These are phyloP conservation scores for Malthinus flaveolus DNA, from an alignment of 2,888 invertebrate species.

Conservation along the genomic window DNA sequence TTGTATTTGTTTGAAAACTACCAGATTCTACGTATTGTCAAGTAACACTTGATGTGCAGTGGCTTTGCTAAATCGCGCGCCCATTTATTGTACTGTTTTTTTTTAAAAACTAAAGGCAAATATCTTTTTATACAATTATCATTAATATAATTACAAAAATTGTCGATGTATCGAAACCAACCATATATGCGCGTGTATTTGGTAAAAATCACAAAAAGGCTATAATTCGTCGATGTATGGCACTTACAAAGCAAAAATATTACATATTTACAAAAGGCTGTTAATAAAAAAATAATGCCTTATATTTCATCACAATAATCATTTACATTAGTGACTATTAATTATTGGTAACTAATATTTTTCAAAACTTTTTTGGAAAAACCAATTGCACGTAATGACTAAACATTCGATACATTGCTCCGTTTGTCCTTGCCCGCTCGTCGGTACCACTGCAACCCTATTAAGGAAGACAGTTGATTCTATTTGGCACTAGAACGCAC, in stretches of 20 bases:
- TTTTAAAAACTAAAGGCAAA: slow-evolving; percentile 49
- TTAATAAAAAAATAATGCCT: slow-evolving; percentile 31
- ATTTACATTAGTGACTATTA: slow-evolving; percentile 39
- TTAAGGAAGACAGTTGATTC: slow-evolving; percentile 56
- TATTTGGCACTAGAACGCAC: slow-evolving; percentile 47
- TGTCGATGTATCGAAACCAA: slow-evolving; percentile 48
- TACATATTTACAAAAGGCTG: slow-evolving; percentile 32
- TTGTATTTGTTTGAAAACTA: slow-evolving; percentile 52
- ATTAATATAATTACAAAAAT: slow-evolving; percentile 29
- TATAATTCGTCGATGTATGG: slow-evolving; percentile 46
- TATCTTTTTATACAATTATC: slow-evolving; percentile 33
- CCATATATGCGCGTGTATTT: slow-evolving; percentile 25
- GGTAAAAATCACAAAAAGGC: slow-evolving; percentile 37
- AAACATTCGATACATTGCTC: slow-evolving; percentile 46
- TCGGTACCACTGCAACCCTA: slow-evolving; percentile 45
- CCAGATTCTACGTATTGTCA: slow-evolving; percentile 56
- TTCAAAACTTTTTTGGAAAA: slow-evolving; percentile 13
- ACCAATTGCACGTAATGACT: slow-evolving; percentile 47
- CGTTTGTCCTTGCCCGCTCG: slow-evolving; percentile 50
- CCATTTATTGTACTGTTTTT: slow-evolving; percentile 50
- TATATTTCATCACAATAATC: slow-evolving; percentile 42
- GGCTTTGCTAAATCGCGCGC: slow-evolving; percentile 42
- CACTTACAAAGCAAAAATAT: slow-evolving; percentile 44
- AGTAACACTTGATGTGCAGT: slow-evolving; percentile 52
- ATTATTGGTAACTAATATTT: slow-evolving; percentile 41